These are phyloP conservation scores for Synchiropus splendidus DNA, from an alignment of 2,113 vertebrate genomes.

Conservation along the genomic window DNA sequence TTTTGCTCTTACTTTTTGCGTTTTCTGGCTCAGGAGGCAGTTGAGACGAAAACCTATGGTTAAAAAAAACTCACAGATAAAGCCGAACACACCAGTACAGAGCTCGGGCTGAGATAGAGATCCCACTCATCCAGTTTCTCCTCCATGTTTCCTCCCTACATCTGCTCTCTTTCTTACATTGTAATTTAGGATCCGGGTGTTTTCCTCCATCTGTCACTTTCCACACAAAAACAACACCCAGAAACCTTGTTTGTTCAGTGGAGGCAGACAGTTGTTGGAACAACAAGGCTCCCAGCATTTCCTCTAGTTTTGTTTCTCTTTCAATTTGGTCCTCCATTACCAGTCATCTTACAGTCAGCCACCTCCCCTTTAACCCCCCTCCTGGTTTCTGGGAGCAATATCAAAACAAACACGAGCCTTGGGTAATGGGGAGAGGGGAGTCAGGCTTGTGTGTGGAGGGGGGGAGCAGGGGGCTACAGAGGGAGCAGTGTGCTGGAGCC, in stretches of 20 bases:
- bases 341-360: conserved; percentile 33
- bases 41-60: no score
- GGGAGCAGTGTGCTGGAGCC: conserved; percentile 53
- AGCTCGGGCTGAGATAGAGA: no score
- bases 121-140: conserved; percentile 2
- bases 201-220: no score
- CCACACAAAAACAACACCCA: no score
- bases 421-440: conserved; percentile 18
- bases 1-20: no score
- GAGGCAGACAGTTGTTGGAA: no score
- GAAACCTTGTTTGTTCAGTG: no score
- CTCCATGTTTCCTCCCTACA: conserved; percentile 12
- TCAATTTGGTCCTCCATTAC: conserved; percentile 23
- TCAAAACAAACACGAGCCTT: conserved; percentile 66
- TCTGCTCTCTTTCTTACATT: neutral
- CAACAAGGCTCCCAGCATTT: no score
- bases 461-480: conserved; percentile 38
- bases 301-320: conserved; percentile 8
- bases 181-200: no score
- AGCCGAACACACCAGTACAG: no score
- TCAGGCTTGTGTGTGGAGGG: conserved; percentile 11
- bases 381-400: conserved; percentile 61
- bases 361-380: conserved; percentile 4
- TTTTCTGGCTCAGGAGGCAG: no score
- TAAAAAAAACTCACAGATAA: no score